Evolutionary conservation across 2,797 vertebrate species (phyloP), one percentile per base, ranked within the genome.

Genomic region (Sus cebifrons): DNA sequence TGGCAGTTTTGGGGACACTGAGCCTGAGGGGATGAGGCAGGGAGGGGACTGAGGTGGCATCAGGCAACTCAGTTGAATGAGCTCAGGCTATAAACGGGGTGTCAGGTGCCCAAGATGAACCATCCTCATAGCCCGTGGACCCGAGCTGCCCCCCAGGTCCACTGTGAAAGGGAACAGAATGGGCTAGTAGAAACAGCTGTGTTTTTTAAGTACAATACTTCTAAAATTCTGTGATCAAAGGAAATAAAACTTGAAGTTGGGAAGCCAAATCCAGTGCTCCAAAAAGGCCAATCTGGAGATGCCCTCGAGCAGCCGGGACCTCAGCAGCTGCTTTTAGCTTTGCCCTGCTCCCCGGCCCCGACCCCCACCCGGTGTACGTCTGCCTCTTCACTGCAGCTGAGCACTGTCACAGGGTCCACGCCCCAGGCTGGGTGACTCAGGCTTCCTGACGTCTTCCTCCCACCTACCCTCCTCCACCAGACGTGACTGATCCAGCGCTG

Each of bases 281-380:
- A 1, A 82, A 36, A 12, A 15, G 52, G 27, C 68, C 68, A 2
- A 2, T 25, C 65, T 29, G 27, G 15, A 21, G 82, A n/a, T 52
- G 82, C 62, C 3, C 3, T 10, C 0, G 0, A 54, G 2, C 5
- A 0, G 21, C 21, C 21, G 3, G 64, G 68, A 58, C 49, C 83
- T 20, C 44, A 0, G 83, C 32, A 6, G 44, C 58, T 21, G 21
- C 32, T 32, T 2, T n/a, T 5, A 6, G 6, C 49, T 14, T 25
- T 5, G 18, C 64, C n/a, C n/a, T 44, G 20, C 68, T 29, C 4
- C 15, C 23, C 0, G 16, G 65, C 5, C 11, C 56, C 29, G 4
- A 36, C 9, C 27, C 60, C 40, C 4, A 0, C 4, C 18, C 65
- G 3, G 0, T 0, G 13, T 29, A n/a, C 13, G 9, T 36, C 77